Percentiles rank a stretch among this genome's conserved stretches.
These are phyloP conservation scores for Sinocyclocheilus maitianheensis DNA, from an alignment of 2,113 vertebrate genomes.

Conservation along the genomic window DNA sequence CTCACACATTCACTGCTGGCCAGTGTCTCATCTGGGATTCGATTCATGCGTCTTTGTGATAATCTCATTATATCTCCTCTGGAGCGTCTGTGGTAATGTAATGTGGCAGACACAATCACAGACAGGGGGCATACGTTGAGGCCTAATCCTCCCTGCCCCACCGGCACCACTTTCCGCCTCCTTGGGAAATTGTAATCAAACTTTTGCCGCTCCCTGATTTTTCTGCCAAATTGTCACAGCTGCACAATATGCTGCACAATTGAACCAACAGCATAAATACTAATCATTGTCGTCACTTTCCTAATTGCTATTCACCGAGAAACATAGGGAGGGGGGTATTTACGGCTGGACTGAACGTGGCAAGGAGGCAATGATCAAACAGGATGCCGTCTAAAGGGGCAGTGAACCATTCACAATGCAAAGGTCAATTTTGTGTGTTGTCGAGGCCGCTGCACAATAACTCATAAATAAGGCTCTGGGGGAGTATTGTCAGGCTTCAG, in stretches of 20 bases:
- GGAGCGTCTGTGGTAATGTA: slow-evolving; percentile 13
- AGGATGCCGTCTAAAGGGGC: neutral
- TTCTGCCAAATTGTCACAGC: slow-evolving; percentile 18
- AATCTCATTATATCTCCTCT: slow-evolving; percentile 44
- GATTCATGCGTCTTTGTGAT: slow-evolving; percentile 35
- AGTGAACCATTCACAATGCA: slow-evolving; percentile 9
- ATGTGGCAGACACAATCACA: slow-evolving; percentile 37
- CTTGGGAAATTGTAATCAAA: slow-evolving; percentile 14
- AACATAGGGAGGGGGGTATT: neutral
- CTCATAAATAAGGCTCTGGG: slow-evolving; percentile 5
- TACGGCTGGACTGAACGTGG: slow-evolving; percentile 3
- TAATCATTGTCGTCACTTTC: slow-evolving; percentile 20
- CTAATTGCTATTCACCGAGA: slow-evolving; percentile 36
- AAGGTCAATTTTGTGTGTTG: slow-evolving; percentile 23
- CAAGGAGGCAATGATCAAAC: slow-evolving; percentile 34
- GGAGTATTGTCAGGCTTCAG: slow-evolving; percentile 29
- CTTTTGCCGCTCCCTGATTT: slow-evolving; percentile 15
- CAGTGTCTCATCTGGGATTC: neutral
- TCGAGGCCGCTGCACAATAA: neutral
- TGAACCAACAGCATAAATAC: neutral
- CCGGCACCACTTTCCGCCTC: neutral
- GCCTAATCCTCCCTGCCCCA: neutral
- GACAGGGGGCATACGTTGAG: neutral
- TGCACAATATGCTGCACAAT: neutral
- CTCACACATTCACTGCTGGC: neutral